Evolutionary conservation across 2,797 vertebrate species (phyloP).

Genomic region (Trichosurus vulpecula): DNA sequence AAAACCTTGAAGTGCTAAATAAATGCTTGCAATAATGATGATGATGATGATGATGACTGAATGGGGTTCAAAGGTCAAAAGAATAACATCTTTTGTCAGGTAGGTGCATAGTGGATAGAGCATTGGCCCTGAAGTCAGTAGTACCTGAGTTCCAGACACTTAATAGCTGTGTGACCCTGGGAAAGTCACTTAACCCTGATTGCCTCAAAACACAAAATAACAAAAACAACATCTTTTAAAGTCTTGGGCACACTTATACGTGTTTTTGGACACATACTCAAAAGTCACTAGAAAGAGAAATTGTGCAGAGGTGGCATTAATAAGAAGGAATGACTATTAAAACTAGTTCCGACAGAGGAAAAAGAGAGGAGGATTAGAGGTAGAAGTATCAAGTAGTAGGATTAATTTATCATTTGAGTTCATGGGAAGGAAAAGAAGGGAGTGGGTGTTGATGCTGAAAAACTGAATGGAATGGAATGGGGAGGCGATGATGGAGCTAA

Average conservation of each 20-base stretch:
- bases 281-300: not conserved
- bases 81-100: too few species aligned
- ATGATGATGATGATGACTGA: too few species aligned
- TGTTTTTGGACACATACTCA: not conserved
- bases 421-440: not conserved
- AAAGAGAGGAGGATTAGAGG: not conserved
- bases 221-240: not conserved
- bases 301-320: not conserved
- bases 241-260: not conserved
- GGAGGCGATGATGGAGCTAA: not conserved
- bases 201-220: too few species aligned
- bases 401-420: not conserved
- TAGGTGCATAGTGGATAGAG: too few species aligned
- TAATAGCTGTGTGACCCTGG: too few species aligned
- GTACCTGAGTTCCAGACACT: too few species aligned
- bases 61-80: too few species aligned
- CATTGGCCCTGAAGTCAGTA: too few species aligned
- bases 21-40: not conserved
- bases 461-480: not conserved
- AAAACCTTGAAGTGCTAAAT: not conserved
- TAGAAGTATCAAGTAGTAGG: not conserved
- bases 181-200: too few species aligned
- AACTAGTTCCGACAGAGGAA: not conserved
- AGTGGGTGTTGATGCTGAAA: not conserved
- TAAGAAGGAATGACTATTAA: not conserved